Evolutionary conservation across 53 echinoderm and acorn worm genomes (phyloP).

Genomic region (Holothuria leucospilota): DNA sequence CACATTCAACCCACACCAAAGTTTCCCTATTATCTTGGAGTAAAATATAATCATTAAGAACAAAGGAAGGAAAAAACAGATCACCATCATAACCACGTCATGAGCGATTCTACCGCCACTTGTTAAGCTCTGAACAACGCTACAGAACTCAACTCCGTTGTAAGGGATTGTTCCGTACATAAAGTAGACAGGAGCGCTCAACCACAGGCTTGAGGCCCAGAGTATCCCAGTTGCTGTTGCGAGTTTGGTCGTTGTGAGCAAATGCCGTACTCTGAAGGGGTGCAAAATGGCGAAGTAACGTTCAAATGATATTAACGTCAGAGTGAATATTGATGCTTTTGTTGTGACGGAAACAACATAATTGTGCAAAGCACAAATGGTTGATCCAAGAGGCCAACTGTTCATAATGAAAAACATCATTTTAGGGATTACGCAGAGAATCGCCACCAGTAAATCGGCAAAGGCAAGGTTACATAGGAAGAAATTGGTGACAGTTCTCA

Average conservation of each 20-base stretch:
- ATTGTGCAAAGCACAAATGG: conserved; percentile 79
- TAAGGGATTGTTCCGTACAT: conserved; percentile 6
- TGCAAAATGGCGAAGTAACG: conserved; percentile 87
- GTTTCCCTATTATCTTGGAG: conserved; percentile 67
- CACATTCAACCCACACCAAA: conserved; percentile 76
- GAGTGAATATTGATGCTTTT: conserved; percentile 78
- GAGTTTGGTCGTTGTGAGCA: conserved; percentile 76
- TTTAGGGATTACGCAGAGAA: conserved; percentile 85
- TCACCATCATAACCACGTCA: conserved; percentile 52
- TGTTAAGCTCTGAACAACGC: conserved; percentile 18
- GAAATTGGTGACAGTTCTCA: conserved; percentile 94
- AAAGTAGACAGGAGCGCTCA: conserved; percentile 72
- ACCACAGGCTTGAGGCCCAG: conserved; percentile 69
- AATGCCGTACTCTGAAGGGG: conserved; percentile 77
- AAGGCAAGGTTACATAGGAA: conserved; percentile 92
- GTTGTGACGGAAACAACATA: conserved; percentile 80
- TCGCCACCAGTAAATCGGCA: conserved; percentile 80
- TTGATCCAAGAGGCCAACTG: conserved; percentile 69
- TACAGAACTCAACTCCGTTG: conserved; percentile 30
- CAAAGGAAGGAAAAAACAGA: conserved; percentile 81
- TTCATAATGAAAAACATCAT: conserved; percentile 70
- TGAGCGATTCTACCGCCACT: conserved; percentile 15
- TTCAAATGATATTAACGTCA: conserved; percentile 89
- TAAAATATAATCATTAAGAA: conserved; percentile 80
- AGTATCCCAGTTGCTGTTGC: conserved; percentile 61